A percentile compares a stretch with the other conserved stretches of the same genome.
Evolutionary conservation across 2,113 vertebrate genomes (phyloP).

Genomic region (Gymnorhina tibicen): DNA sequence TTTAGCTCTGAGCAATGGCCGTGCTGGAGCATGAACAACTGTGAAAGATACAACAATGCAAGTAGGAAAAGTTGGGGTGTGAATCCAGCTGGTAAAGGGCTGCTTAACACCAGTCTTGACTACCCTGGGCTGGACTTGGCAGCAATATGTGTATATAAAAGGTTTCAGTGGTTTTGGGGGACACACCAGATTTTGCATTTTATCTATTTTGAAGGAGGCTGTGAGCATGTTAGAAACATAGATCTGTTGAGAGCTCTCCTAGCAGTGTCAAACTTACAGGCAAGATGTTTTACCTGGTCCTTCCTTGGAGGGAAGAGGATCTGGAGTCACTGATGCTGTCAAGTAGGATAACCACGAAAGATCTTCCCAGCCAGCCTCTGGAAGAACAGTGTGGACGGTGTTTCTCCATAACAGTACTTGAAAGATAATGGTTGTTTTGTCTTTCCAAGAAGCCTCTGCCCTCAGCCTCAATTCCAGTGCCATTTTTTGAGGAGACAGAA

Average conservation of each 20-base stretch:
- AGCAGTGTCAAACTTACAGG: background rate
- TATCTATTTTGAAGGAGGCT: background rate
- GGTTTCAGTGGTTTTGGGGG: background rate
- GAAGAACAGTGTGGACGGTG: background rate
- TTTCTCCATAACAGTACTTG: background rate
- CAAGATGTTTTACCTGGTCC: background rate
- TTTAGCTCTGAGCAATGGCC: background rate
- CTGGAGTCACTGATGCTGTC: background rate
- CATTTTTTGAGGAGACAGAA: background rate
- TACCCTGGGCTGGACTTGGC: background rate
- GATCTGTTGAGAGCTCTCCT: background rate
- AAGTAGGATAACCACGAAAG: background rate
- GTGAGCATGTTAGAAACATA: background rate
- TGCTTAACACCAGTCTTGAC: background rate
- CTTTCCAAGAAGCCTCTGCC: background rate
- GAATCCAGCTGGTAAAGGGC: background rate
- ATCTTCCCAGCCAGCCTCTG: background rate
- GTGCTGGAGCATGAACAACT: background rate
- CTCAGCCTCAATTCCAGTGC: background rate
- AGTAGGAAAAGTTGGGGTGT: background rate
- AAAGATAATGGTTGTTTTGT: background rate
- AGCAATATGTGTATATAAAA: background rate
- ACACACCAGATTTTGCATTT: background rate
- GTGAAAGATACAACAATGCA: background rate
- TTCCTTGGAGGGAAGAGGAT: background rate